These are phyloP conservation scores for Chlamydotis undulata DNA, from an alignment of 2,113 vertebrate species.

Conservation along the genomic window DNA sequence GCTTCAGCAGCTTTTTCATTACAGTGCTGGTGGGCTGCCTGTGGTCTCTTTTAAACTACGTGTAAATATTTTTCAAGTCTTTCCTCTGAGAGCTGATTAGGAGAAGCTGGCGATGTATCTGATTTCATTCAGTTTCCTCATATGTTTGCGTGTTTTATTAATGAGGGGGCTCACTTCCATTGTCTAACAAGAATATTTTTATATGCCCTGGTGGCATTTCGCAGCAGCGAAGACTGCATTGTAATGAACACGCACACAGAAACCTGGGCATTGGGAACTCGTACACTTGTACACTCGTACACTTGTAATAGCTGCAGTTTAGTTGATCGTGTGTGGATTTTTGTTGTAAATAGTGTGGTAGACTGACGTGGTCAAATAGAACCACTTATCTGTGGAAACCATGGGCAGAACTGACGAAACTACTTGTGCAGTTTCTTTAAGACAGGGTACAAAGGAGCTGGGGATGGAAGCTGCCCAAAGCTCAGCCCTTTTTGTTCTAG, in stretches of 20 bases:
- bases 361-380: neutral
- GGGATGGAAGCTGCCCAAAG: neutral
- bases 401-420: neutral
- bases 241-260: rapidly evolving
- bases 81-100: slow-evolving; percentile 16
- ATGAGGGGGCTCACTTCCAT: slow-evolving; percentile 54
- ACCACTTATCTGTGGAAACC: neutral
- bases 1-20: neutral
- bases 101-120: neutral
- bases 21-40: neutral
- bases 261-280: neutral
- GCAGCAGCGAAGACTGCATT: neutral
- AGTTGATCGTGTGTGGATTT: neutral
- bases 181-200: slow-evolving; percentile 40
- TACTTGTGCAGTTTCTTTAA: neutral
- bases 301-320: neutral
- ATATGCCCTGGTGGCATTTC: slow-evolving; percentile 11
- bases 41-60: neutral
- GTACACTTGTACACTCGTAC: neutral
- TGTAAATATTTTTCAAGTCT: slow-evolving; percentile 25
- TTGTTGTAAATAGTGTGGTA: neutral
- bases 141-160: slow-evolving; percentile 71
- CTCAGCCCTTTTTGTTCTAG: neutral
- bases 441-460: neutral
- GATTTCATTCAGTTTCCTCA: slow-evolving; percentile 16